Base-by-base conservation (phyloP, 2,797 vertebrate genomes). In the Microcaecilia unicolor region DNA sequence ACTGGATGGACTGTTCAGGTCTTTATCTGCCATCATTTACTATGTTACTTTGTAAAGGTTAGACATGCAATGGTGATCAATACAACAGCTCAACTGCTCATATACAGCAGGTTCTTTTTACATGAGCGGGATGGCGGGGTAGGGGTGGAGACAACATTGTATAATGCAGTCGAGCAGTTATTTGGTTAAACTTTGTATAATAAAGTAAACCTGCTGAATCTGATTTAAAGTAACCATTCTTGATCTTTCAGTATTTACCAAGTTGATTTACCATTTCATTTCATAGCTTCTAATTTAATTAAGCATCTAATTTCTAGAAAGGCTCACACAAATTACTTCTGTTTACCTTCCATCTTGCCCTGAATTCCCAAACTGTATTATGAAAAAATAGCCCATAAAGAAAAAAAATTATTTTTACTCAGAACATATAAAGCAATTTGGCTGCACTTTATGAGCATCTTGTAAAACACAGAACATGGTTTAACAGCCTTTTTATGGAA, bases 181-280 rank as follows among this genome's bases (percentile, higher is more conserved):
- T 58, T 64, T 74, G 57, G 31, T 49, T 45, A 61, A 49, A 38
- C 36, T 44, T 22, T 41, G 50, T 31, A 64, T 69, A 74, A 67
- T 19, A 14, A 65, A 60, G 33, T 25, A 47, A 67, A 61, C 34
- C 27, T 21, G 30, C 7, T 34, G 55, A 35, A 62, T 57, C 24
- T 55, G 54, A 48, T 41, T 53, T 49, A 57, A 15, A 48, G 29
- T 51, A 58, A 48, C 41, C 12, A 44, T 25, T 37, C n/a, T 39
- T 51, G 32, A 63, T 58, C 51, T 48, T 24, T 62, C 37, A 31
- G 11, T 15, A 42, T 46, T 55, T 47, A 55, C 18, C 40, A 54
- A 58, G 42, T 1, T 49, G 46, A 58, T 45, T 55, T 39, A 50
- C 24, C 50, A 39, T 5, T 48, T 41, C 54, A 35, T 12, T 6